Evolutionary conservation across 92 coral and sea anemone genomes (phyloP).

Genomic region (Montipora capitata): DNA sequence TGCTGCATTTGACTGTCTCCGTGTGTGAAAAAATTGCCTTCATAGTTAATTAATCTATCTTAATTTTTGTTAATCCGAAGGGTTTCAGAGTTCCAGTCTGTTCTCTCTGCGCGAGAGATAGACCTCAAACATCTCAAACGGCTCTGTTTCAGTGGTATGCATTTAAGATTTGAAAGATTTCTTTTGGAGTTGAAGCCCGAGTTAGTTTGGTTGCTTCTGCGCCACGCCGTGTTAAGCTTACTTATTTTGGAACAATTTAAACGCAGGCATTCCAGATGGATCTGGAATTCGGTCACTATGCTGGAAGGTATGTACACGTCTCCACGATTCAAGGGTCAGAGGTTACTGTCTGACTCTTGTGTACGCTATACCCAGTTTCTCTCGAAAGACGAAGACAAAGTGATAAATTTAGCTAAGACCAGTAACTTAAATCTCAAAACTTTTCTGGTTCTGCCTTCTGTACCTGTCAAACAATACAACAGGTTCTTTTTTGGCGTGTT

Average conservation of each 20-base stretch:
- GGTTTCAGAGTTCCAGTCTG: slow-evolving; percentile 88
- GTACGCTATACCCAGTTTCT: too few relatives aligned
- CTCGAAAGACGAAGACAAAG: too few relatives aligned
- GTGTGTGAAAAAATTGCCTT: neutral
- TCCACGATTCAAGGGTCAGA: too few relatives aligned
- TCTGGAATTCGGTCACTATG: slow-evolving; percentile 93
- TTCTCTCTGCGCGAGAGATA: slow-evolving; percentile 77
- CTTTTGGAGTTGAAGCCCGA: neutral
- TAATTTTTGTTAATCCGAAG: slow-evolving; percentile 53
- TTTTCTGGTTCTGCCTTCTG: too few relatives aligned
- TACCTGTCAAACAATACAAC: too few relatives aligned
- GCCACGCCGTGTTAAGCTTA: neutral
- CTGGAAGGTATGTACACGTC: slow-evolving; percentile 85
- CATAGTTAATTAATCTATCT: neutral
- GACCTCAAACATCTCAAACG: slow-evolving; percentile 81
- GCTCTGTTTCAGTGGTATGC: slow-evolving; percentile 91
- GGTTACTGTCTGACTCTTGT: too few relatives aligned
- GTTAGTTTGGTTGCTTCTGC: neutral
- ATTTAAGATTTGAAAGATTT: neutral
- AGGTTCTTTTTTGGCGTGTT: too few relatives aligned
- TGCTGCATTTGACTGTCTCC: too few relatives aligned
- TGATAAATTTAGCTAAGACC: too few relatives aligned
- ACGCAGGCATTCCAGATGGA: slow-evolving; percentile 92
- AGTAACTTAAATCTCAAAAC: too few relatives aligned
- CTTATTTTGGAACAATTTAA: neutral